Conservation (phyloP, 2,113 vertebrate genomes). For the Epinephelus lanceolatus region DNA sequence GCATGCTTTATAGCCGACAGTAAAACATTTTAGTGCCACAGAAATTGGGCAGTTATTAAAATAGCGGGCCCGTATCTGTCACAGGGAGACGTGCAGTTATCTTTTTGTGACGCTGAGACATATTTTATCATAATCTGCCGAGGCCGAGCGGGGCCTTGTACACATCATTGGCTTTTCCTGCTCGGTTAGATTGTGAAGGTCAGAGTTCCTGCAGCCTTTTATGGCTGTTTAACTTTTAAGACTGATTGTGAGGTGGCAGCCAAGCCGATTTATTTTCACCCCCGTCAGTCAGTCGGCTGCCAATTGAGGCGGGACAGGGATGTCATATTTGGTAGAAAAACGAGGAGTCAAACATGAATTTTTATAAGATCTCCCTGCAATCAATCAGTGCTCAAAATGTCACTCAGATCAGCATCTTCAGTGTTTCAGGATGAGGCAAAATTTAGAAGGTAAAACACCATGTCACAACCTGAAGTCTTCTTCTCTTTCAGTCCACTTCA, state of each 20-base stretch:
- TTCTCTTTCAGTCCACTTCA: not conserved
- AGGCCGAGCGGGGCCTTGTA: constrained; percentile 90
- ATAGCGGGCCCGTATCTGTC: constrained; percentile 88
- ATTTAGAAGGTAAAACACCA: not conserved
- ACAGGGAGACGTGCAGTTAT: constrained; percentile 89
- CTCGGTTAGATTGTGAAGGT: constrained; percentile 96
- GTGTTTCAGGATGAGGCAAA: not conserved
- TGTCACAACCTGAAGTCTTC: not conserved
- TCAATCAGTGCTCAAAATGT: not conserved
- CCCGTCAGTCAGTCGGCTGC: constrained; percentile 39
- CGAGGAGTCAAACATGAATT: not conserved
- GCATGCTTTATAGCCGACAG: constrained; percentile 86
- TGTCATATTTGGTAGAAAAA: not conserved
- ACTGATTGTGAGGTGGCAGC: constrained; percentile 76
- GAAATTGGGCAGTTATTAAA: constrained; percentile 92
- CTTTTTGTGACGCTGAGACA: constrained; percentile 86
- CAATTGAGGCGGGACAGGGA: not conserved
- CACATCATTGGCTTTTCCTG: constrained; percentile 96
- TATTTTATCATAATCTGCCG: constrained; percentile 96
- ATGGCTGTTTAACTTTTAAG: constrained; percentile 90
- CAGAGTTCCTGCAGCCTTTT: constrained; percentile 94
- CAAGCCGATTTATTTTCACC: constrained; percentile 60
- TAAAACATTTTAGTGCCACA: constrained; percentile 93
- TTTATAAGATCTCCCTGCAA: not conserved
- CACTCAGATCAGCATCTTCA: not conserved